phyloP scores from a whole-genome alignment of 2,797 vertebrate genomes.

The Enteromius trimaculatus region DNA sequence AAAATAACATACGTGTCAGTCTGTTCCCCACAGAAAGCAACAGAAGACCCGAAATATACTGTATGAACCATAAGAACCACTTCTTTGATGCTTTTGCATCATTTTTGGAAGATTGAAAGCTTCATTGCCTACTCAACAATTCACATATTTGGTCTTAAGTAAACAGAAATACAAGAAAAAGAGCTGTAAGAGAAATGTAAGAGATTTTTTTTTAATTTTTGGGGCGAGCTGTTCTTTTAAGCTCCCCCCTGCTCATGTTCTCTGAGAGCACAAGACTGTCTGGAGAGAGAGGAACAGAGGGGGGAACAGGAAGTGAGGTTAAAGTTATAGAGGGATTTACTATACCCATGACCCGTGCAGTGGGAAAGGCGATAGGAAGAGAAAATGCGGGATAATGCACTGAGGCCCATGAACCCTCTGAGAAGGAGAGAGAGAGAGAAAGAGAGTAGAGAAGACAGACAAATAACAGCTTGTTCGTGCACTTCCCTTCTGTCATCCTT shows the following conservation, averaged over 20 bases:
- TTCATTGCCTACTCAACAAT: too few relatives aligned
- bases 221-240: neutral
- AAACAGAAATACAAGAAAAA: neutral
- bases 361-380: conserved; percentile 58
- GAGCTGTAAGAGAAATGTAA: neutral
- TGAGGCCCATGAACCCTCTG: neutral
- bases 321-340: conserved; percentile 48
- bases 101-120: neutral
- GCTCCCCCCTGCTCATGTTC: neutral
- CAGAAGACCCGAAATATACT: neutral
- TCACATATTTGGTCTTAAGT: neutral
- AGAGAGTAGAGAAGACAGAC: neutral
- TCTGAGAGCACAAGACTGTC: conserved; percentile 1
- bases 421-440: neutral
- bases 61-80: neutral
- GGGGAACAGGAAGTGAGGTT: conserved; percentile 48
- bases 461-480: conserved; percentile 33
- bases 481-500: conserved; percentile 11
- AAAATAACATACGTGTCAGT: neutral
- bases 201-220: neutral
- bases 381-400: conserved; percentile 9
- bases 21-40: neutral
- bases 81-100: too few relatives aligned
- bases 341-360: conserved; percentile 27
- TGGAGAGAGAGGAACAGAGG: conserved; percentile 23